Evolutionary conservation across 2,888 invertebrate genomes (phyloP), one percentile per base, ranked within the genome.

Genomic region (Arrhopalites spinosus): DNA sequence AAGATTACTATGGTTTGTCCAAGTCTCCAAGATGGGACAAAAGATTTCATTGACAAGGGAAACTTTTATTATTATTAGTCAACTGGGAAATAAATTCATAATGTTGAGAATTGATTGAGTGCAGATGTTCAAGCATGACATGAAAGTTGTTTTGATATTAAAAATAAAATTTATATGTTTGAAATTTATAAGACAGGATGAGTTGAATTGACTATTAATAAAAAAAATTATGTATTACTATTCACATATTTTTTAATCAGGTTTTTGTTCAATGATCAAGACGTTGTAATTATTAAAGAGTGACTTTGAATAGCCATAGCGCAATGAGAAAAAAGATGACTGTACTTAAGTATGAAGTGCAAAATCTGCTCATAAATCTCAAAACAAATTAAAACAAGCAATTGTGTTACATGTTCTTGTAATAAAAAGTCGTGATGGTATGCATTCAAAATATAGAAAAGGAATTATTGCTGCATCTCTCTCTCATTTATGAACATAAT

Each of bases 281-380:
- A 36, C 5, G 36, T n/a, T n/a, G n/a, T 66, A 36, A n/a, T 43
- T 45, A 66, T 66, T 45, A 43, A 45, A 66, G 23, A 66, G 25
- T 43, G 45, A 64, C 3, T 36, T 36, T 36, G 64, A 17, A 64
- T 43, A 36, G 15, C 8, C 25, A n/a, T 30, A 36, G 1, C 29
- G 30, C 17, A 36, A 13, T 25, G 23, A 15, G 25, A 25, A 3
- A 3, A 13, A 7, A 3, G 45, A 45, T 36, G 45, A n/a, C 23
- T n/a, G 17, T 64, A 50, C n/a, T 43, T n/a, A 36, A 50, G n/a
- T 59, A 20, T 50, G 64, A 63, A 56, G 67, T 47, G 69, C 50
- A 66, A 76, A 78, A 73, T 75, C 36, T 23, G 30, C 30, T 70
- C 70, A 75, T 78, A 76, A 78, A 78, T 63, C 61, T 72, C 13